Base-by-base conservation (phyloP, 2,888 invertebrate genomes). In the Petrophora chlorosata region DNA sequence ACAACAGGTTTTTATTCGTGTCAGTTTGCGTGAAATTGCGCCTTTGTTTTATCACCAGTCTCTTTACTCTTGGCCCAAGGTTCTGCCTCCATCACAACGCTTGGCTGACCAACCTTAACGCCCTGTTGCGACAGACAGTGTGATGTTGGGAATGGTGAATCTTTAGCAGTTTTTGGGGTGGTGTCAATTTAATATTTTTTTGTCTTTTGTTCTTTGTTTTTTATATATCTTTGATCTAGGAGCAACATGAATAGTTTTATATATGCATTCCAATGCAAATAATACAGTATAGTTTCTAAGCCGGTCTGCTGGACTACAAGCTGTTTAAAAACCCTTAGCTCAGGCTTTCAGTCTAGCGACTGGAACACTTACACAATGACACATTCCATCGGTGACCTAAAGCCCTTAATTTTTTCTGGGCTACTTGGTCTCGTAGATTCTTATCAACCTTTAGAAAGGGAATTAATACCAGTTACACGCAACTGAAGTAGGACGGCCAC, bases 91-190 rank as follows among this genome's bases (percentile, higher is more conserved):
- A n/a, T n/a, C n/a, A 25, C 56, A 41, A 62, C 67, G 71, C 65
- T 66, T 71, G 71, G 60, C 47, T 55, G 53, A 45, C 56, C 69
- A 69, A 67, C 58, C 70, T 63, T 54, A 50, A 54, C 53, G 38
- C 23, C 25, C 23, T 36, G 29, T 23, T 16, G n/a, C n/a, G n/a
- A n/a, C n/a, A n/a, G n/a, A n/a, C n/a, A n/a, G n/a, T 23, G 10
- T 9, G 5, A 2, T 33, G 34, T 44, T 45, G 51, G 45, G 34
- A 42, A n/a, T n/a, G n/a, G n/a, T n/a, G n/a, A n/a, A n/a, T n/a
- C n/a, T n/a, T n/a, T n/a, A n/a, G n/a, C n/a, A n/a, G n/a, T n/a
- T n/a, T n/a, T n/a, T n/a, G n/a, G n/a, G n/a, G n/a, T n/a, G n/a
- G n/a, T n/a, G n/a, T n/a, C n/a, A n/a, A n/a, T n/a, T n/a, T n/a